phyloP scores from a whole-genome alignment of 53 echinoderm and acorn worm species.

The Mesocentrotus franciscanus region DNA sequence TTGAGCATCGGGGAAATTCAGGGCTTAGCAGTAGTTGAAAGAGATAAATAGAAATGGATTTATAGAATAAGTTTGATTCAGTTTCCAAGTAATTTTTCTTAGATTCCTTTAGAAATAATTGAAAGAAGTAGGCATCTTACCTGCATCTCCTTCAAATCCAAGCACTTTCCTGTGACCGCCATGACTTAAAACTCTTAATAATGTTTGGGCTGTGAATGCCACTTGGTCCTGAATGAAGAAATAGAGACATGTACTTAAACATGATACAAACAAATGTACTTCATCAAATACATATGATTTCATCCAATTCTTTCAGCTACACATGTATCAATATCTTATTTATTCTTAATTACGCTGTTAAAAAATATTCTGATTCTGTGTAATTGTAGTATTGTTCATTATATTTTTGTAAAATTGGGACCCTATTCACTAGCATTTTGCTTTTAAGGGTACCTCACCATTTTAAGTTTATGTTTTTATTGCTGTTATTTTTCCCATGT shows the following conservation, averaged over 20 bases:
- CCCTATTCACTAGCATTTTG: too few species aligned
- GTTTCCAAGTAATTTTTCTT: neutral
- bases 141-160: constrained; percentile 92
- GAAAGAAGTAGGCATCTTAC: constrained; percentile 66
- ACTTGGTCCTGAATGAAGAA: constrained; percentile 84
- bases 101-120: neutral
- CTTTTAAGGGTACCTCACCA: too few species aligned
- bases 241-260: neutral
- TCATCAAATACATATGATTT: neutral
- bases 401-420: too few species aligned
- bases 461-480: too few species aligned
- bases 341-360: too few species aligned
- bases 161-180: constrained; percentile 95
- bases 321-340: too few species aligned
- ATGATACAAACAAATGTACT: neutral
- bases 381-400: too few species aligned
- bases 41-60: neutral
- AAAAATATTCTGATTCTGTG: too few species aligned
- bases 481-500: too few species aligned
- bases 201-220: constrained; percentile 93
- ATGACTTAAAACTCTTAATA: constrained; percentile 91
- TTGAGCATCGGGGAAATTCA: neutral
- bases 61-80: neutral
- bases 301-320: too few species aligned
- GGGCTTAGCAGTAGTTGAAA: too few species aligned